Evolutionary conservation across 2,113 vertebrate genomes (phyloP).

Genomic region (Dasyprocta punctata): DNA sequence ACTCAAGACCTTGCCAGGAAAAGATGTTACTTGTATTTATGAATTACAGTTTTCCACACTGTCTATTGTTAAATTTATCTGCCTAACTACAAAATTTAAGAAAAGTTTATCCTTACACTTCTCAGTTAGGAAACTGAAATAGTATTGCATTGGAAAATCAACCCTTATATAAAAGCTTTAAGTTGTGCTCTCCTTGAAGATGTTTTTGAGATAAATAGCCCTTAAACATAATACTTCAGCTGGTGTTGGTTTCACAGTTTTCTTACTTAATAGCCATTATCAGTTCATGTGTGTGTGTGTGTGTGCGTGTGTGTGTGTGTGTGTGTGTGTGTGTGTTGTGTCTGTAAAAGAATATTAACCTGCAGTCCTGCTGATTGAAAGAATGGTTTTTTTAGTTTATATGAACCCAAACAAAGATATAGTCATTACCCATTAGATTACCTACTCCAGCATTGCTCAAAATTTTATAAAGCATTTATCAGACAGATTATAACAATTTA

Average conservation of each 20-base stretch:
- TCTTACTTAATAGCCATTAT: slow-evolving; percentile 32
- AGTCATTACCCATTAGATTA: neutral
- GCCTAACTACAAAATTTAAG: neutral
- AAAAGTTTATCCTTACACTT: neutral
- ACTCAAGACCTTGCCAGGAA: neutral
- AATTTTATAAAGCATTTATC: slow-evolving; percentile 23
- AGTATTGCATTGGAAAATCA: neutral
- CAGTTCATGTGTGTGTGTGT: neutral
- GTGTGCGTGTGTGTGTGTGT: neutral
- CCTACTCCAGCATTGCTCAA: neutral
- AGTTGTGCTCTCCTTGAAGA: neutral
- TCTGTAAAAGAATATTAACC: slow-evolving; percentile 40
- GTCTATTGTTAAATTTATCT: slow-evolving; percentile 2
- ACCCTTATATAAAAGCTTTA: neutral
- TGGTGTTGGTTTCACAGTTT: neutral
- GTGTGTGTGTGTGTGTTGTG: neutral
- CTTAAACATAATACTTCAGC: neutral
- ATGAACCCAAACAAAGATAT: slow-evolving; percentile 35
- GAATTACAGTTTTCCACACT: neutral
- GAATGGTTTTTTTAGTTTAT: neutral
- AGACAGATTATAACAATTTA: neutral
- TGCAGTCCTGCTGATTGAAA: neutral
- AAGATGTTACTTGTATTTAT: neutral
- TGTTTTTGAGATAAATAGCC: slow-evolving; percentile 18
- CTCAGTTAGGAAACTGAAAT: neutral